phyloP scores from a whole-genome alignment of 2,113 vertebrate species.

The Muntiacus muntjak region DNA sequence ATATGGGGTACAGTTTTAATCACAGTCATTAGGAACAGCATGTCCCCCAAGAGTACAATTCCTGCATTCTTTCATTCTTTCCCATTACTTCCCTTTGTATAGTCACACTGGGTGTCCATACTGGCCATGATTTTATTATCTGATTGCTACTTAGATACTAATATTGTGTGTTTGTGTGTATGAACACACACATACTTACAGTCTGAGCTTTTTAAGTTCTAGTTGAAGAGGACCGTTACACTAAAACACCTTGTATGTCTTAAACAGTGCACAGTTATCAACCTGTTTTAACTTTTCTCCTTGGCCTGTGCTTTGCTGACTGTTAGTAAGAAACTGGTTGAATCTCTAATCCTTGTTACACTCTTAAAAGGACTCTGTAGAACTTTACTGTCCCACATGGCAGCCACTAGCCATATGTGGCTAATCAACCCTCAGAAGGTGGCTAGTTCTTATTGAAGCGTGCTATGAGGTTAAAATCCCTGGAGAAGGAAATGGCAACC shows the following conservation, averaged over 20 bases:
- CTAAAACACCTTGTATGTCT: neutral
- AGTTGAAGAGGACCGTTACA: neutral
- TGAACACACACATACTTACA: neutral
- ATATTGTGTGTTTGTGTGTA: neutral
- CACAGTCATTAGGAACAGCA: neutral
- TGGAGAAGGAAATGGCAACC: too few species aligned
- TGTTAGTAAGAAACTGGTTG: neutral
- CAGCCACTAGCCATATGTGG: neutral
- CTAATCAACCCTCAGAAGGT: neutral
- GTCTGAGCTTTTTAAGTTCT: neutral
- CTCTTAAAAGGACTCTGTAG: neutral
- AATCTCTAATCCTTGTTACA: neutral
- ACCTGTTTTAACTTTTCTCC: neutral
- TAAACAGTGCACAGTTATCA: neutral
- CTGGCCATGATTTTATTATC: neutral
- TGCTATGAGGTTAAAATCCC: neutral
- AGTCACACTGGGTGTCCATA: neutral
- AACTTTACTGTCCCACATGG: accelerated
- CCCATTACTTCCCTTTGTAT: neutral
- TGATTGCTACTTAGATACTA: neutral
- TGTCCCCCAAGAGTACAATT: neutral
- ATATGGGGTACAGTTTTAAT: neutral
- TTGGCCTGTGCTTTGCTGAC: neutral
- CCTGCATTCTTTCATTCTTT: neutral
- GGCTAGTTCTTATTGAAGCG: neutral